Conservation (phyloP, 1,140 invertebrate genomes). For the Monochamus saltuarius region DNA sequence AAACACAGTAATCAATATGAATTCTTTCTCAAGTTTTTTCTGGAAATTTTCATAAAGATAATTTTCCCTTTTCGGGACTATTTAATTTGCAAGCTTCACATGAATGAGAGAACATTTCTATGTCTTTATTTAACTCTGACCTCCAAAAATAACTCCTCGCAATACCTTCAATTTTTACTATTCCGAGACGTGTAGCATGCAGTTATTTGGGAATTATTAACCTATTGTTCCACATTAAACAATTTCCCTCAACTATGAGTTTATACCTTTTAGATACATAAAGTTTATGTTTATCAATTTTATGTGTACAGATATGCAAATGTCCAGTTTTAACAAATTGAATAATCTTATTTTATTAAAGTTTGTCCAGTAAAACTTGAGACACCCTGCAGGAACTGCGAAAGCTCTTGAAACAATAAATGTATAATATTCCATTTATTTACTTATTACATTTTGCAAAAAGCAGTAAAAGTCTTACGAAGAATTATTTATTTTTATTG, state of each 20-base stretch:
- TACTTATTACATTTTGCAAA: background rate
- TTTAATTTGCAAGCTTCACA: constrained; percentile 14
- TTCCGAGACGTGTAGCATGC: constrained; percentile 18
- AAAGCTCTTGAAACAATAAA: no score
- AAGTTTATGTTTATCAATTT: background rate
- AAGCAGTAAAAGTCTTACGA: background rate
- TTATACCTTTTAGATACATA: constrained; percentile 9
- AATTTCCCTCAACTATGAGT: constrained; percentile 1
- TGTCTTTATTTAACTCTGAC: constrained; percentile 19
- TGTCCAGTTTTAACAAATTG: no score
- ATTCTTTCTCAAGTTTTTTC: constrained; percentile 29
- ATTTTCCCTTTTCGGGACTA: constrained; percentile 37
- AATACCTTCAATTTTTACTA: constrained; percentile 17
- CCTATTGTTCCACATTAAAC: constrained; percentile 17
- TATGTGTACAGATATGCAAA: no score
- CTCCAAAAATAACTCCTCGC: constrained; percentile 19
- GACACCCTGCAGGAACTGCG: no score
- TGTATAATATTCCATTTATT: no score
- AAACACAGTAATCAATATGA: constrained; percentile 42
- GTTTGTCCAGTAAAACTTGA: no score
- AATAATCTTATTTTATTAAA: no score
- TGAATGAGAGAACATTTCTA: constrained; percentile 7
- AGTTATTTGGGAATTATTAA: constrained; percentile 13
- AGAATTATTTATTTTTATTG: background rate
- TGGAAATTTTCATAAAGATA: constrained; percentile 3